Percentiles rank a stretch among this genome's conserved stretches.
These are phyloP conservation scores for Nomada ruficornis DNA, from an alignment of 2,888 invertebrate genomes.

Conservation along the genomic window DNA sequence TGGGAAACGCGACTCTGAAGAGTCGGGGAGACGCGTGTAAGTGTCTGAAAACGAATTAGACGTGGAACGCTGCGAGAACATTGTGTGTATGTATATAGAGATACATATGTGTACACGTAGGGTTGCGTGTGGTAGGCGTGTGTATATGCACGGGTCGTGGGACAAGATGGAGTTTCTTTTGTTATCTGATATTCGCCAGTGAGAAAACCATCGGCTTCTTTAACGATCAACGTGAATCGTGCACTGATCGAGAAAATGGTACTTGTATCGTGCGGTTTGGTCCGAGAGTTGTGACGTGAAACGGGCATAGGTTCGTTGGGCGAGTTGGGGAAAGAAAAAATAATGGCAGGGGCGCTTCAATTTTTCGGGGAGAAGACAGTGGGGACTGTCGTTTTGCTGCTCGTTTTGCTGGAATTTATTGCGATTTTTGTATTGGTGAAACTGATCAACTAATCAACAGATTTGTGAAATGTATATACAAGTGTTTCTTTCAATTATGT, in stretches of 20 bases:
- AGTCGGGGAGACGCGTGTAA: slow-evolving; percentile 4
- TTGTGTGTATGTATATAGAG: slow-evolving; percentile 53
- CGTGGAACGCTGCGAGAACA: slow-evolving; percentile 31
- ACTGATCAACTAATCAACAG: too few species aligned
- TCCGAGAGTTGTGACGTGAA: slow-evolving; percentile 15
- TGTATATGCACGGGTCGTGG: slow-evolving; percentile 56
- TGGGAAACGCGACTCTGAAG: background rate
- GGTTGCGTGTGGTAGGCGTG: slow-evolving; percentile 34
- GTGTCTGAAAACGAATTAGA: slow-evolving; percentile 3
- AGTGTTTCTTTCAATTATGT: too few species aligned
- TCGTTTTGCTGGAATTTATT: background rate
- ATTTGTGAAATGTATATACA: too few species aligned
- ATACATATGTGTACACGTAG: slow-evolving; percentile 22
- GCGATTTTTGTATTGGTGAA: background rate
- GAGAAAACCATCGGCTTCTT: slow-evolving; percentile 31
- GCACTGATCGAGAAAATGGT: slow-evolving; percentile 48
- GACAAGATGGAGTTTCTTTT: slow-evolving; percentile 61
- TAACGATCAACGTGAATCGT: slow-evolving; percentile 44
- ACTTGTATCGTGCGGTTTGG: slow-evolving; percentile 53
- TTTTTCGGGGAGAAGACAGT: background rate
- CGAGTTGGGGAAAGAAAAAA: too few species aligned
- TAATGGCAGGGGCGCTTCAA: background rate
- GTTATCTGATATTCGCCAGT: slow-evolving; percentile 33
- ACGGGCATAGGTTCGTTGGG: background rate
- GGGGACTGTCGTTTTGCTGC: background rate